phyloP scores from a whole-genome alignment of 2,797 vertebrate species.

The Paguma larvata region DNA sequence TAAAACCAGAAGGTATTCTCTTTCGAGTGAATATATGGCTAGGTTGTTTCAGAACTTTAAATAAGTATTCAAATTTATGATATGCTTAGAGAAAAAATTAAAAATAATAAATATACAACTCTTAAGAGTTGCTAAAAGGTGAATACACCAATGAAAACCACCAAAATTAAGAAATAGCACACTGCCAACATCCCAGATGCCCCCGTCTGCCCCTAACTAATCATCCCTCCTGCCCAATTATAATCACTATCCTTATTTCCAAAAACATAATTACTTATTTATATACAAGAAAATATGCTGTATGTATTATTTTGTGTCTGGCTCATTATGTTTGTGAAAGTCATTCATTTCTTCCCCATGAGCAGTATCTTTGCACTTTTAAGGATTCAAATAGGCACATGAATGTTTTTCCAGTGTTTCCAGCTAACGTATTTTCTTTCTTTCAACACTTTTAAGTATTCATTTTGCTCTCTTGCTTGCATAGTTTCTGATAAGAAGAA shows the following conservation, averaged over 20 bases:
- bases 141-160: not conserved
- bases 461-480: not conserved
- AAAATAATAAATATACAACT: not conserved
- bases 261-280: not conserved
- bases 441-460: not conserved
- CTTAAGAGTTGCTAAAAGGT: not conserved
- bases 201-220: not conserved
- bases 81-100: not conserved
- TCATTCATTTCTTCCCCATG: not conserved
- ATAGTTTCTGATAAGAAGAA: not conserved
- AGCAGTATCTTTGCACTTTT: not conserved
- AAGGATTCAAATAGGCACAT: not conserved
- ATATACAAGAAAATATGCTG: not conserved
- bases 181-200: not conserved
- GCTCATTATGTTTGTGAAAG: not conserved
- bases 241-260: not conserved
- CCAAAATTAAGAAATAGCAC: not conserved
- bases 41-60: not conserved
- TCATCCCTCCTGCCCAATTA: not conserved
- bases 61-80: not conserved
- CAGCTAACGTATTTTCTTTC: not conserved
- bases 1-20: not conserved
- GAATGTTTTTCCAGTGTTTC: not conserved
- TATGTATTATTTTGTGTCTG: not conserved
- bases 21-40: not conserved